Base-by-base conservation (phyloP, 1,140 invertebrate genomes). In the Macrotrachela quadricornifera region DNA sequence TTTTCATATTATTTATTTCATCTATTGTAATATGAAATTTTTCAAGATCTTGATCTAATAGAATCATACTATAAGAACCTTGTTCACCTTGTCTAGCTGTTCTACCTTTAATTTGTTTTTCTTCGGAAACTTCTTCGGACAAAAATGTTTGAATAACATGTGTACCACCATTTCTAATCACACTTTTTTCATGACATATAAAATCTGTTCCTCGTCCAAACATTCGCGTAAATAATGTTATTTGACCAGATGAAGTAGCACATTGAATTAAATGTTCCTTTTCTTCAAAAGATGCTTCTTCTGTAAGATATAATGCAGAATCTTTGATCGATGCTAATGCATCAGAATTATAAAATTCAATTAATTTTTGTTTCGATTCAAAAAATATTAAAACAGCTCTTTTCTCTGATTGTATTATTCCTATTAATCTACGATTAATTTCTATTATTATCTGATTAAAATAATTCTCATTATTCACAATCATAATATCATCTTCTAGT, bases 141-240 rank as follows among this genome's bases (percentile, higher is more conserved):
- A 49, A 49, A 17, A 49, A 49, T 40, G 47, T 37, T n/a, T 49
- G 47, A 4, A 49, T 49, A 9, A 49, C 47, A 17, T 49, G 47
- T 16, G 36, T 8, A 16, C 47, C 47, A 8, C 21, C 47, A 16
- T 49, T 37, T 30, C 36, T 37, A 10, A 49, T 2, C 13, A 36
- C 16, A 12, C 15, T 40, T 15, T 37, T 8, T 36, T 37, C 16
- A 40, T 9, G n/a, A 17, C 4, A 4, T n/a, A 36, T 49, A 49
- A 49, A 49, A 17, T 49, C 47, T 16, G 21, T 49, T 16, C 47
- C 47, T 15, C 47, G 47, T 36, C 47, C 47, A 49, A 36, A 49
- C 8, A 16, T 8, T 30, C 14, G 4, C 9, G 47, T 37, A 8
- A 49, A 36, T 10, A 49, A 37, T 6, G 47, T 49, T 14, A 49